Base-by-base conservation (phyloP, 2,888 invertebrate species). In the Hypsopygia costalis region DNA sequence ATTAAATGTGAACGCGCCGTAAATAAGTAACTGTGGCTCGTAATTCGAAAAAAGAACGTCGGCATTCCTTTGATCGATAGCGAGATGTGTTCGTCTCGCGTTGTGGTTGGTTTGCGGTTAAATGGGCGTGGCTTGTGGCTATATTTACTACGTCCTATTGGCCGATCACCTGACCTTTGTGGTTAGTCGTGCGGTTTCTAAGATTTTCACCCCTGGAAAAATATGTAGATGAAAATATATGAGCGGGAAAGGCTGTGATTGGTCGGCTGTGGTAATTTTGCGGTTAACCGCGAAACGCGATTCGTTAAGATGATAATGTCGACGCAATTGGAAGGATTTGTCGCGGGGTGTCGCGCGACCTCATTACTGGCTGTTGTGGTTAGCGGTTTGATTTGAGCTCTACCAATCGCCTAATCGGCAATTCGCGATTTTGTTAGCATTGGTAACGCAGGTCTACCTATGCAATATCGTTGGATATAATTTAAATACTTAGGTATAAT, bases 31-130 rank as follows among this genome's bases (percentile, higher is more conserved):
- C 62, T 56, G 49, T 45, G 40, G 46, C 50, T 56, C 58, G 66
- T 65, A 58, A 68, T 74, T 68, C 53, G 53, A 76, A 82, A 81
- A 83, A 83, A 80, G 67, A 71, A 74, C 62, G 62, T 62, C 60
- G 58, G 58, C 56, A 52, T 68, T 59, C 73, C 69, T 68, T 55
- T 58, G 78, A 83, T 88, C 86, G 79, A 82, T 86, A 76, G 72
- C 70, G 71, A 69, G 70, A 78, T 55, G 69, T 69, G 69, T 75
- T 70, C 76, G 81, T 89, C 87, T 89, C 81, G 87, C 80, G 70
- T 82, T 87, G 89, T 87, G 89, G 89, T 89, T 89, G 89, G 89
- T 89, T 92, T 92, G 92, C 83, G 92, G 92, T 92, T 90, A 88
- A 70, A 65, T 69, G 87, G 91, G 91, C 91, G 91, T 89, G 90